Evolutionary conservation across 2,888 invertebrate genomes (phyloP), one percentile per base, ranked within the genome.

Genomic region (Euplagia quadripunctaria): DNA sequence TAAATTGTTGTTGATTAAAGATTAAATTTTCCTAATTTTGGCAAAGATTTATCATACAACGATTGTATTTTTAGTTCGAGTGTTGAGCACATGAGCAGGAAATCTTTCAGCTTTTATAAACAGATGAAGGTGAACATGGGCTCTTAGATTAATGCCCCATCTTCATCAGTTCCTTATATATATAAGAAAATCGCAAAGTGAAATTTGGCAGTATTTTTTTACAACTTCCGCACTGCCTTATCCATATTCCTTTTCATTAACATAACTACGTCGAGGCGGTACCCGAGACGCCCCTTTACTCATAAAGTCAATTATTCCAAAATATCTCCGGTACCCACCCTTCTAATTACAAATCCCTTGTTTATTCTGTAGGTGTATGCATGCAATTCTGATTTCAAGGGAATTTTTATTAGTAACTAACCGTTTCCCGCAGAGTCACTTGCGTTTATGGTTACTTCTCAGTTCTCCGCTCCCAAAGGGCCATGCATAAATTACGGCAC

Each of bases 211-310:
- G 20, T 31, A 31, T 31, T 31, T 58, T 58, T 46, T 20, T 58
- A 58, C 20, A 11, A 12, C 58, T 2, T 12, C 12, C 4, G 12
- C 8, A 42, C 8, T 6, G 17, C 7, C 52, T 31, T 31, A 64
- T 61, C 14, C 8, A 70, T n/a, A 12, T 20, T 6, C 52, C 51
- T 14, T 43, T 64, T 11, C 17, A 73, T 70, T 55, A 64, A 17
- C 69, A 49, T 63, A 69, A 63, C 63, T 31, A 52, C 42, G 14
- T 58, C 9, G 49, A 69, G 69, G 69, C 69, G 69, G 61, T 14
- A 8, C 8, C 46, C 58, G 55, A 16, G 43, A 20, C 12, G 20
- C 61, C 69, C 69, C 61, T 49, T 63, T 46, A 49, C 69, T 49
- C n/a, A 43, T 17, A 11, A 11, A 17, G 17, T 63, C 17, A 63